Conservation (phyloP, 1,140 invertebrate genomes). For the Ectropis grisescens region DNA sequence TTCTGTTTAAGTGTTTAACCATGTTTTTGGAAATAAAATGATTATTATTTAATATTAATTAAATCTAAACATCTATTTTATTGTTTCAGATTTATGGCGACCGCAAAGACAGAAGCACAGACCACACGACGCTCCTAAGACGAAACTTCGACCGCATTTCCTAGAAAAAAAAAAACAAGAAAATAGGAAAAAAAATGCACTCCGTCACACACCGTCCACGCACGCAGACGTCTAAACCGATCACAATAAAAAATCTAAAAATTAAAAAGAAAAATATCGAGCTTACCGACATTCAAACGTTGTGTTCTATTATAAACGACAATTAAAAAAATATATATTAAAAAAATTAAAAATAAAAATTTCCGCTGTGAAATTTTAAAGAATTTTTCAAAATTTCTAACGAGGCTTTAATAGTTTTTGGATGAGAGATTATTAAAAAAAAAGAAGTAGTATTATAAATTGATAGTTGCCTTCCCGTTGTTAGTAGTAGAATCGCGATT, state of each 20-base stretch:
- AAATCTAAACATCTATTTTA: conserved; percentile 4
- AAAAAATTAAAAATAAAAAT: neutral
- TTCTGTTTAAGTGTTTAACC: too few relatives aligned
- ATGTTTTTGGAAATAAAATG: too few relatives aligned
- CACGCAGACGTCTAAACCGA: conserved; percentile 10
- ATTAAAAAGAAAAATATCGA: conserved; percentile 41
- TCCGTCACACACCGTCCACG: conserved; percentile 30
- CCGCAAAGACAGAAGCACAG: conserved; percentile 28
- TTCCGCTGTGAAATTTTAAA: conserved; percentile 2
- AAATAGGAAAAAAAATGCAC: conserved; percentile 36
- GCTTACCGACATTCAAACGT: conserved; percentile 23
- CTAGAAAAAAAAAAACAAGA: conserved; percentile 20
- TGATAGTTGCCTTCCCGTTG: conserved; percentile 41
- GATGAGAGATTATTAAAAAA: conserved; percentile 2
- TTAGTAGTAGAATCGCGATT: conserved; percentile 27
- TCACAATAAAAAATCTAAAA: conserved; percentile 23
- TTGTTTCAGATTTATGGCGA: conserved; percentile 58
- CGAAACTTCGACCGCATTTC: neutral
- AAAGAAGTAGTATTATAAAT: conserved; percentile 4
- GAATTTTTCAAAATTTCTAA: conserved; percentile 13
- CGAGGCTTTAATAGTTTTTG: conserved; percentile 24
- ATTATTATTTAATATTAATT: too few relatives aligned
- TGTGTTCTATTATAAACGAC: too few relatives aligned
- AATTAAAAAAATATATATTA: conserved; percentile 7
- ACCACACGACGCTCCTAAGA: neutral